These are phyloP conservation scores for Agonopterix alstromeriana DNA, from an alignment of 2,888 invertebrate genomes.

Conservation along the genomic window DNA sequence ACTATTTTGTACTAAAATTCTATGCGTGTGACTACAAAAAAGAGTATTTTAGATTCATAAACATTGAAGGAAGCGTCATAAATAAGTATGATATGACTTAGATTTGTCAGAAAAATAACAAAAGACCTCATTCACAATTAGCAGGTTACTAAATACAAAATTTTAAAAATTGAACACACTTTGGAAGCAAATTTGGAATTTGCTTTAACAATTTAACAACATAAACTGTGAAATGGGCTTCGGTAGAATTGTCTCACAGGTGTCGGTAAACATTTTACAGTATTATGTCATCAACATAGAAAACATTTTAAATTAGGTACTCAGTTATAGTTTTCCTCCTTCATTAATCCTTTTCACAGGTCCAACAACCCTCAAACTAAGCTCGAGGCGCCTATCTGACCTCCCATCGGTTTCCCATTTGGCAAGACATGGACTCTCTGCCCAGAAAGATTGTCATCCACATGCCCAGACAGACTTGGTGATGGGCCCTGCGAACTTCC, in stretches of 20 bases:
- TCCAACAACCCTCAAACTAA: constrained; percentile 67
- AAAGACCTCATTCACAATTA: too few species aligned
- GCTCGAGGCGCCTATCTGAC: constrained; percentile 65
- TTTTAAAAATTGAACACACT: constrained; percentile 4
- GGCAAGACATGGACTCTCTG: constrained; percentile 50
- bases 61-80: neutral
- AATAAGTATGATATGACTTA: too few species aligned
- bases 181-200: neutral
- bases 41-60: constrained; percentile 6
- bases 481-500: constrained; percentile 87
- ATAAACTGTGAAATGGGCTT: too few species aligned
- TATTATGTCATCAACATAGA: too few species aligned
- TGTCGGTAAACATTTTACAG: too few species aligned
- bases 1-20: constrained; percentile 1
- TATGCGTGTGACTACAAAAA: constrained; percentile 5
- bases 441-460: constrained; percentile 62
- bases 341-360: too few species aligned
- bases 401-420: constrained; percentile 39
- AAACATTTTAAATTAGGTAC: too few species aligned
- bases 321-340: too few species aligned
- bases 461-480: constrained; percentile 82
- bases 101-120: too few species aligned
- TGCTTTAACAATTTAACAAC: too few species aligned
- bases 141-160: too few species aligned
- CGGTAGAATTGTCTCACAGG: too few species aligned